phyloP scores from a whole-genome alignment of 2,797 vertebrate genomes.

The Lacerta bilineata region DNA sequence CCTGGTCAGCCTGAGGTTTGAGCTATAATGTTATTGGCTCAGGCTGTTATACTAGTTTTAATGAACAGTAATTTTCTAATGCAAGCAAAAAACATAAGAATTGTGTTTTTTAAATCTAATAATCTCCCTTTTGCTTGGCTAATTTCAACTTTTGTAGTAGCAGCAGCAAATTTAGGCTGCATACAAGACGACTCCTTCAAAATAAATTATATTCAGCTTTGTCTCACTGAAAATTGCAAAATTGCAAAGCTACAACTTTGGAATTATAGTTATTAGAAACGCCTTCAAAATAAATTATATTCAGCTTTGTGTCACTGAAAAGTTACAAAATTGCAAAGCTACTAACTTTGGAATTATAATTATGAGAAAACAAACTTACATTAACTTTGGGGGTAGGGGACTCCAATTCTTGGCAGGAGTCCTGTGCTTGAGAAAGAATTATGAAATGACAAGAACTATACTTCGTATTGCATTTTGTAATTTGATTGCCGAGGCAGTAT shows the following conservation, averaged over 20 bases:
- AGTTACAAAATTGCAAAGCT: slow-evolving; percentile 11
- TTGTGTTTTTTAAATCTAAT: slow-evolving; percentile 11
- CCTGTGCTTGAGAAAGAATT: neutral
- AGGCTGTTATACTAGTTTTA: slow-evolving; percentile 58
- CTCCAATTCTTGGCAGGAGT: slow-evolving; percentile 23
- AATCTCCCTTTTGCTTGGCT: slow-evolving; percentile 23
- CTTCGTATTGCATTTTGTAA: slow-evolving; percentile 43
- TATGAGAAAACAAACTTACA: neutral
- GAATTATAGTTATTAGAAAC: slow-evolving; percentile 1
- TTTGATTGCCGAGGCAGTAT: slow-evolving; percentile 35
- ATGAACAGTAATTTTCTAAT: slow-evolving; percentile 51
- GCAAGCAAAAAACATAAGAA: slow-evolving; percentile 38
- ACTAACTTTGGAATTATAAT: slow-evolving; percentile 28
- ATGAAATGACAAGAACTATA: slow-evolving; percentile 37
- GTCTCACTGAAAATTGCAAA: slow-evolving; percentile 8
- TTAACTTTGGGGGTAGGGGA: neutral
- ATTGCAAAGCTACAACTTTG: slow-evolving; percentile 13
- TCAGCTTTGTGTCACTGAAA: neutral
- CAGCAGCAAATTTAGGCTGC: neutral
- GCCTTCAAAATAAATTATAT: slow-evolving; percentile 4
- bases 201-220: slow-evolving; percentile 12
- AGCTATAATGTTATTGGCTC: slow-evolving; percentile 42
- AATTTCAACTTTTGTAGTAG: slow-evolving; percentile 40
- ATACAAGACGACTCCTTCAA: neutral
- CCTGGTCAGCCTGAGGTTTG: slow-evolving; percentile 57